These are phyloP conservation scores for Nezara viridula DNA, from an alignment of 2,888 invertebrate genomes.

Conservation along the genomic window DNA sequence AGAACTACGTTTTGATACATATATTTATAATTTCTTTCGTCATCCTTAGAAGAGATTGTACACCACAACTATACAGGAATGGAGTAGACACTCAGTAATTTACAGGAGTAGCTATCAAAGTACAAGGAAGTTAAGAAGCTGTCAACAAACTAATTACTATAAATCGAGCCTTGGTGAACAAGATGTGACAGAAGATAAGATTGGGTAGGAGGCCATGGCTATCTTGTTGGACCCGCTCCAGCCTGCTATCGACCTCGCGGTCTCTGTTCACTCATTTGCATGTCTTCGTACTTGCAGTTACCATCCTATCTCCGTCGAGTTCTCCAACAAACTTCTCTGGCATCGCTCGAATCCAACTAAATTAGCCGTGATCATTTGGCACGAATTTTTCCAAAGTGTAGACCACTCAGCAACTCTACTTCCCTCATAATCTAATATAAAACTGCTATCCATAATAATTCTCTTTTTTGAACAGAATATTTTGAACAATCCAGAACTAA, in stretches of 20 bases:
- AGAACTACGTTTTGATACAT: too few relatives aligned
- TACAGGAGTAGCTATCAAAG: too few relatives aligned
- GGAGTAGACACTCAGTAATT: too few relatives aligned
- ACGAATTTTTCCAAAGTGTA: not conserved
- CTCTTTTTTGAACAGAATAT: too few relatives aligned
- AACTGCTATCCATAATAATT: not conserved
- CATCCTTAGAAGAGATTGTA: too few relatives aligned
- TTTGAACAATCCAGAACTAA: too few relatives aligned
- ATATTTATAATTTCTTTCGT: too few relatives aligned
- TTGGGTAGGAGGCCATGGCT: not conserved
- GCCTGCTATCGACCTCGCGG: not conserved
- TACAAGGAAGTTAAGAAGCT: not conserved
- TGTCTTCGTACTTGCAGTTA: conserved; percentile 7
- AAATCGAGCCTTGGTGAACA: not conserved
- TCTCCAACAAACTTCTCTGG: not conserved
- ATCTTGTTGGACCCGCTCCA: conserved; percentile 40
- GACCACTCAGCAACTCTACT: not conserved
- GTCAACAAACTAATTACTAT: conserved; percentile 34
- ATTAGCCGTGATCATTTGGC: not conserved
- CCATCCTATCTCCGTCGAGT: conserved; percentile 7
- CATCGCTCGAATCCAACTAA: not conserved
- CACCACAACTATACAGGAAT: too few relatives aligned
- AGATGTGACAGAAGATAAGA: not conserved
- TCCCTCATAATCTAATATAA: not conserved
- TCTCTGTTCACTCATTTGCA: conserved; percentile 14